These are phyloP conservation scores for Sinosuthora webbiana DNA, from an alignment of 2,113 vertebrate genomes.

Conservation along the genomic window DNA sequence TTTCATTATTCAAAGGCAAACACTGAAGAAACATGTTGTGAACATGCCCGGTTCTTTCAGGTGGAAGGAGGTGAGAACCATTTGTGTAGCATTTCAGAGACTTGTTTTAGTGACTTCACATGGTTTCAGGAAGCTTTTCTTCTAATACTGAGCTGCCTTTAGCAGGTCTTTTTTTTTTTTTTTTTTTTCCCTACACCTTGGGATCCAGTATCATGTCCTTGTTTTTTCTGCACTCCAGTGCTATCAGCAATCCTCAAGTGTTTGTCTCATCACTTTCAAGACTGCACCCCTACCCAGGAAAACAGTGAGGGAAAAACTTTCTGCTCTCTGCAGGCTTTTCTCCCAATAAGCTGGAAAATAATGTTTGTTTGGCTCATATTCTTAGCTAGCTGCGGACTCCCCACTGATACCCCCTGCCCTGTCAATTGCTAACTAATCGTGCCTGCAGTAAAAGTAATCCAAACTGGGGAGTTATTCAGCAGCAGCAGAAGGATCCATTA, in stretches of 20 bases:
- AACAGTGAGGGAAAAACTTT: constrained; percentile 45
- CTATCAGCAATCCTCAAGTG: constrained; percentile 48
- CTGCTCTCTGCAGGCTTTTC: constrained; percentile 46
- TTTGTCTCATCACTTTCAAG: constrained; percentile 38
- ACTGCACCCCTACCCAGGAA: constrained; percentile 33
- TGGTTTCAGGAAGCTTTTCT: constrained; percentile 5
- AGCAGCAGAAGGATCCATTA: constrained; percentile 35
- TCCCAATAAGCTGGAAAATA: constrained; percentile 46
- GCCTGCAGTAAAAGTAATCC: constrained; percentile 48
- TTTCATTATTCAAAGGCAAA: constrained; percentile 60
- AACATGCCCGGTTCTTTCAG: not conserved
- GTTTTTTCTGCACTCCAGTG: constrained; percentile 34
- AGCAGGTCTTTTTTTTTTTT: not conserved
- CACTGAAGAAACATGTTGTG: constrained; percentile 20
- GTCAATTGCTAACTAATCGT: constrained; percentile 45
- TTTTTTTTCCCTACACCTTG: not conserved
- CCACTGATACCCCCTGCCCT: constrained; percentile 45
- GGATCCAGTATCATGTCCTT: constrained; percentile 23
- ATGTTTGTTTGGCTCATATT: constrained; percentile 40
- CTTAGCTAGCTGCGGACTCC: constrained; percentile 2
- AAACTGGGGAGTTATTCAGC: not conserved
- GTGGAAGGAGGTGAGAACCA: constrained; percentile 22
- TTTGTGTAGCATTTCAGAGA: not conserved
- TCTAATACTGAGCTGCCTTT: not conserved
- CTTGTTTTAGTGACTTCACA: constrained; percentile 17